A percentile compares a stretch with the other conserved stretches of the same genome.
These are phyloP conservation scores for Sebastes vulpes DNA, from an alignment of 2,797 vertebrate genomes.

Conservation along the genomic window DNA sequence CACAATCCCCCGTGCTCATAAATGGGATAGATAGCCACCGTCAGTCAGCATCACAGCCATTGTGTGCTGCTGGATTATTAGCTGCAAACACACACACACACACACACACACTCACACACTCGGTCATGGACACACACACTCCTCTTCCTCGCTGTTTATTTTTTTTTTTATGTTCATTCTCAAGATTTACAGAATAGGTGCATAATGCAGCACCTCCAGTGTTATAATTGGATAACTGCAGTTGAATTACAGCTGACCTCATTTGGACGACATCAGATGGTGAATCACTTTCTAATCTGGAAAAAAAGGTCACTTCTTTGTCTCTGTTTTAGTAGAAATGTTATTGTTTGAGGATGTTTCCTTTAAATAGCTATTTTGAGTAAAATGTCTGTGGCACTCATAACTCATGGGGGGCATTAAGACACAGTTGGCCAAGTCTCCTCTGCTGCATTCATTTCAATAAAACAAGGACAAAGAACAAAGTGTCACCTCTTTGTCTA, in stretches of 20 bases:
- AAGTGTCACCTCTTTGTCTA: background rate
- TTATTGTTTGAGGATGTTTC: slow-evolving; percentile 3
- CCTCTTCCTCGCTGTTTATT: background rate
- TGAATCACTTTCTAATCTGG: slow-evolving; percentile 16
- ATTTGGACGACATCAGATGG: slow-evolving; percentile 16
- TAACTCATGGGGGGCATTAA: background rate
- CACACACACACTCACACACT: background rate
- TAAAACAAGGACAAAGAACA: background rate
- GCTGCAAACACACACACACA: slow-evolving; percentile 6
- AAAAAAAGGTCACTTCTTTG: slow-evolving; percentile 5
- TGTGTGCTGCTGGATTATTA: slow-evolving; percentile 38
- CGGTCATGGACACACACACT: background rate
- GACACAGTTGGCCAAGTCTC: background rate
- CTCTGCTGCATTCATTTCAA: background rate
- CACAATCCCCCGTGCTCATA: slow-evolving; percentile 27
- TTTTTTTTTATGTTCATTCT: slow-evolving; percentile 16
- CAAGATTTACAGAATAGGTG: slow-evolving; percentile 32
- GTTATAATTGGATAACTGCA: slow-evolving; percentile 46
- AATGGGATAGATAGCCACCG: slow-evolving; percentile 48
- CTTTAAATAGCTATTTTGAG: background rate
- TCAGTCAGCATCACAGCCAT: slow-evolving; percentile 37
- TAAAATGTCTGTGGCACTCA: background rate
- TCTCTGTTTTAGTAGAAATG: background rate
- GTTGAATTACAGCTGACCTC: slow-evolving; percentile 46
- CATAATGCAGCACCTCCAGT: slow-evolving; percentile 12